Base-by-base conservation (phyloP, 2,888 invertebrate genomes). In the Norana najaformis region DNA sequence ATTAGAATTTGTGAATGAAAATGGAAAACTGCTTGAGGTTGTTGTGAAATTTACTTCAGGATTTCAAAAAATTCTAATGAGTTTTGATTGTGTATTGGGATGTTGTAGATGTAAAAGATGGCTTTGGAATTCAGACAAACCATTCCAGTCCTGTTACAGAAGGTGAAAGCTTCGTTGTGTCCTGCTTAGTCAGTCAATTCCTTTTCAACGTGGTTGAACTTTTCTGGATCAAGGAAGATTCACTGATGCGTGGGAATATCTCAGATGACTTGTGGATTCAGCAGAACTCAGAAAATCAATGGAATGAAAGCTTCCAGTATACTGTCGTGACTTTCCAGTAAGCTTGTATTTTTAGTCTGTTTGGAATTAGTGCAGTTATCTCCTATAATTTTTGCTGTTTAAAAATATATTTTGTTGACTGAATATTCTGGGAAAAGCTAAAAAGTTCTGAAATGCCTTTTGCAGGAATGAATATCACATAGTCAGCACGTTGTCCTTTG, bases 21-120 rank as follows among this genome's bases (percentile, higher is more conserved):
- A 1, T 8, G n/a, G n/a, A 69, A 69, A n/a, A 69, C 69, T 30
- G 69, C 41, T 69, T n/a, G 13, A 69, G n/a, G 30, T 69, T 69
- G 30, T 69, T 69, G 69, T n/a, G 6, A 69, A 69, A 69, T 85
- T 35, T 8, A 36, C 20, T 85, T 85, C 14, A 35, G 23, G 23
- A 18, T 85, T 85, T 36, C n/a, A 36, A 6, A 85, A 20, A 85
- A 85, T 36, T 85, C n/a, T 30, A 69, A 69, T n/a, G 23, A 16
- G 11, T n/a, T n/a, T n/a, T 30, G 0, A n/a, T 69, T 69, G 69
- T 69, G 30, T 69, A 11, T 69, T 69, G 69, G n/a, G 30, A 13
- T 69, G 69, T 6, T 69, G 85, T 85, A 85, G 85, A 37, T 85
- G 85, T 85, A 85, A 18, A 85, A 37, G 37, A 85, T 36, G 85